Evolutionary conservation across 2,113 vertebrate species (phyloP).

Genomic region (Centropus unirufus): DNA sequence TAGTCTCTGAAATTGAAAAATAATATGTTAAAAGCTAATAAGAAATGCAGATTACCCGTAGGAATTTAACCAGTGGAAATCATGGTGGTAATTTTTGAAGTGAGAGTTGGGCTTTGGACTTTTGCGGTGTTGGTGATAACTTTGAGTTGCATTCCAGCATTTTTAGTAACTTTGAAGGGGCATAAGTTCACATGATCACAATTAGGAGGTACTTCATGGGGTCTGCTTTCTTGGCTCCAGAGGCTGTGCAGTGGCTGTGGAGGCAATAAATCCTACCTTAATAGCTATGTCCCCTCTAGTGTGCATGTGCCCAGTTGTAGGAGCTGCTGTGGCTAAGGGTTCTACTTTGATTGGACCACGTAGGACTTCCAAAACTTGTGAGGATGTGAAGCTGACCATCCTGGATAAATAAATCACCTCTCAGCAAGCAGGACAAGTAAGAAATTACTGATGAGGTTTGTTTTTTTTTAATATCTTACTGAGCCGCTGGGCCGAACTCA

Average conservation of each 20-base stretch:
- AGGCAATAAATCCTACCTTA: neutral
- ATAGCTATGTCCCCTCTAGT: neutral
- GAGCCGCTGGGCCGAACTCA: neutral
- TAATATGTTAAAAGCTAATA: neutral
- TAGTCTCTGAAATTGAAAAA: neutral
- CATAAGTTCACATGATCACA: neutral
- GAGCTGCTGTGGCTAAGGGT: neutral
- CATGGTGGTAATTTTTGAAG: neutral
- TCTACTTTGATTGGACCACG: neutral
- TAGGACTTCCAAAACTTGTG: neutral
- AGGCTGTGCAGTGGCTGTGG: neutral
- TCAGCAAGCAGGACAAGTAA: neutral
- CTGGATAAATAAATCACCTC: neutral
- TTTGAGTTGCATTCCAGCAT: neutral
- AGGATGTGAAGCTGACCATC: neutral
- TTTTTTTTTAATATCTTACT: neutral
- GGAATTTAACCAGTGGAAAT: neutral
- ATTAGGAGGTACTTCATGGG: neutral
- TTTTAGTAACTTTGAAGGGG: neutral
- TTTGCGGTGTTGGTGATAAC: neutral
- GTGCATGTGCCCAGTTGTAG: fast-evolving
- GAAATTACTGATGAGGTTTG: neutral
- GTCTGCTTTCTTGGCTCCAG: neutral
- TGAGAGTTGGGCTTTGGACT: neutral
- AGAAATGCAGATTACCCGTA: neutral